Evolutionary conservation across 2,797 vertebrate genomes (phyloP), one percentile per base, ranked within the genome.

Genomic region (Tragelaphus eurycerus): DNA sequence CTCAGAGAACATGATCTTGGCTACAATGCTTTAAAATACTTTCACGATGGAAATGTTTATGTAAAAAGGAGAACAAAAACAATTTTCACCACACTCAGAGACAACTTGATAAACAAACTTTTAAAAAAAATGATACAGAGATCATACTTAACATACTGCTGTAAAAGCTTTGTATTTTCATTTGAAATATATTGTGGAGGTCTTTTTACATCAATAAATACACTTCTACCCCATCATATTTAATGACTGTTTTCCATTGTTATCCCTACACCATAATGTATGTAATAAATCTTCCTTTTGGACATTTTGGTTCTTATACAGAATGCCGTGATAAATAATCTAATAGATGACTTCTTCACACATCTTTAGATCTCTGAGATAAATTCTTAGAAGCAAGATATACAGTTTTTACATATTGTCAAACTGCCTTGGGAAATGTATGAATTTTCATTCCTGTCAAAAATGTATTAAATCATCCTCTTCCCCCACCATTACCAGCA

Each of bases 381-480:
- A 91, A 94, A 95, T 88, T 93, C 7, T 55, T 86, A 60, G 93
- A 86, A 95, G 62, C 25, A 93, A 82, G 82, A 86, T 34, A 86
- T 2, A 52, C 9, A 57, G 93, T 90, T 85, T 76, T 89, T 12
- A 81, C 43, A 31, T 23, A 54, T 43, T 78, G 34, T 25, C 55
- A 59, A 78, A 83, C 46, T 91, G 38, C 46, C 55, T 43, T 59
- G 34, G 19, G 15, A 57, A 87, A 3, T 79, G 13, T 62, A 3
- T 74, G 15, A 89, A 89, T 91, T 74, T 89, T 82, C 16, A 83
- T 85, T 91, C 50, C 19, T 29, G n/a, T 79, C 48, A 86, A 54
- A 46, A 92, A 27, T 25, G 6, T 31, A 74, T 62, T 89, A 87
- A 93, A 93, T 43, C 0, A 0, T 6, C 21, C 31, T 84, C 86